Evolutionary conservation across 2,113 vertebrate species (phyloP).

Genomic region (Campylomormyrus numenius): DNA sequence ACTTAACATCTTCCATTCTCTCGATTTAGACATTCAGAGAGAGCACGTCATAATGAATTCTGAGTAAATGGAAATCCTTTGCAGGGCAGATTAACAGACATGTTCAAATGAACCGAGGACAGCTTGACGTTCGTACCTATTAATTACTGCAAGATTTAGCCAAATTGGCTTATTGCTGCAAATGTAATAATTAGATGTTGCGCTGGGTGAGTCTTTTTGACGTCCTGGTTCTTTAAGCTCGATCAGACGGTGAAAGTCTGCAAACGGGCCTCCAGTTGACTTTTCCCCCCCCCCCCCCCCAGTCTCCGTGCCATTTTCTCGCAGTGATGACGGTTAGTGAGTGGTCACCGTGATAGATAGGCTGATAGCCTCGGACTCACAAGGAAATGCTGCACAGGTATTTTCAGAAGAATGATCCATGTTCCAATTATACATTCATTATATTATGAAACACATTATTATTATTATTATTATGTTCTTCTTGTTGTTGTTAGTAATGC

Average conservation of each 20-base stretch:
- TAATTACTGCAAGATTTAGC: neutral
- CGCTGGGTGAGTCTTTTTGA: neutral
- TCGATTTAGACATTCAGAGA: neutral
- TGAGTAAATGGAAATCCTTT: neutral
- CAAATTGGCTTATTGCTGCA: neutral
- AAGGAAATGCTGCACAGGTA: neutral
- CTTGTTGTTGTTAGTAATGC: neutral
- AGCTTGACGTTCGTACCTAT: neutral
- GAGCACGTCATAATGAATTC: neutral
- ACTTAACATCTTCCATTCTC: neutral
- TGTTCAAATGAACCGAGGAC: neutral
- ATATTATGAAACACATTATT: neutral
- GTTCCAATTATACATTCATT: neutral
- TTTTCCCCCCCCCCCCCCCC: too few relatives aligned
- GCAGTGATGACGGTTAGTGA: neutral
- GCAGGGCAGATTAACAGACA: neutral
- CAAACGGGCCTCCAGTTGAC: neutral
- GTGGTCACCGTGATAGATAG: neutral
- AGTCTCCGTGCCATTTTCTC: neutral
- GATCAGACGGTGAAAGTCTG: neutral
- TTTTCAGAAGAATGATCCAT: neutral
- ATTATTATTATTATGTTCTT: neutral
- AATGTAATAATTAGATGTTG: constrained; percentile 4
- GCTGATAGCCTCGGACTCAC: neutral
- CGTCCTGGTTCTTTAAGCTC: neutral